Percentiles rank a stretch among this genome's conserved stretches.
These are phyloP conservation scores for Xanthostigma xanthostigma DNA, from an alignment of 2,888 invertebrate species.

Conservation along the genomic window DNA sequence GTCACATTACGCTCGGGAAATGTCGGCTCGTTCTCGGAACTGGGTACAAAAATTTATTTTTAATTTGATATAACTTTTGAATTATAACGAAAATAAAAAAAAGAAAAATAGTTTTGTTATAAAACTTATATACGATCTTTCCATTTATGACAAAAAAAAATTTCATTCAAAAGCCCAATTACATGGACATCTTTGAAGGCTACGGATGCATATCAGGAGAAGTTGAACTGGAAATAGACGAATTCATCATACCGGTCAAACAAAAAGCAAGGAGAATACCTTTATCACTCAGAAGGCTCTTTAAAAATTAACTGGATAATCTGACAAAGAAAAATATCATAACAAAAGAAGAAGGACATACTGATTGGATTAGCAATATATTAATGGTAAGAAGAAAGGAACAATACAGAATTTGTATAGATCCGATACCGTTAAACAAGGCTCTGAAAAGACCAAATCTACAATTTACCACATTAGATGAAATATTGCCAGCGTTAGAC, in stretches of 20 bases:
- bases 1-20: too few relatives aligned
- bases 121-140: too few relatives aligned
- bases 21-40: too few relatives aligned
- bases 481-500: conserved; percentile 7
- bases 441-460: conserved; percentile 7
- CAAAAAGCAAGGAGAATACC: conserved; percentile 4
- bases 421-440: conserved; percentile 5
- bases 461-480: conserved; percentile 7
- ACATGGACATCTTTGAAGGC: too few relatives aligned
- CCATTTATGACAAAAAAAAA: too few relatives aligned
- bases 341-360: conserved; percentile 3
- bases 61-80: too few relatives aligned
- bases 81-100: too few relatives aligned
- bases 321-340: conserved; percentile 6
- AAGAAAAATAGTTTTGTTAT: too few relatives aligned
- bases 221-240: too few relatives aligned
- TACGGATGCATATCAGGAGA: too few relatives aligned
- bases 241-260: not conserved
- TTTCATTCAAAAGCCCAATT: too few relatives aligned
- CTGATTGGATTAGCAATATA: conserved; percentile 8
- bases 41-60: too few relatives aligned
- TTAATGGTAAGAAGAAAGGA: conserved; percentile 5
- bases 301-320: conserved; percentile 5
- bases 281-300: not conserved
- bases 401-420: conserved; percentile 7